Evolutionary conservation across 2,888 invertebrate species (phyloP), one percentile per base, ranked within the genome.

Genomic region (Drosophila flavopinicola): DNA sequence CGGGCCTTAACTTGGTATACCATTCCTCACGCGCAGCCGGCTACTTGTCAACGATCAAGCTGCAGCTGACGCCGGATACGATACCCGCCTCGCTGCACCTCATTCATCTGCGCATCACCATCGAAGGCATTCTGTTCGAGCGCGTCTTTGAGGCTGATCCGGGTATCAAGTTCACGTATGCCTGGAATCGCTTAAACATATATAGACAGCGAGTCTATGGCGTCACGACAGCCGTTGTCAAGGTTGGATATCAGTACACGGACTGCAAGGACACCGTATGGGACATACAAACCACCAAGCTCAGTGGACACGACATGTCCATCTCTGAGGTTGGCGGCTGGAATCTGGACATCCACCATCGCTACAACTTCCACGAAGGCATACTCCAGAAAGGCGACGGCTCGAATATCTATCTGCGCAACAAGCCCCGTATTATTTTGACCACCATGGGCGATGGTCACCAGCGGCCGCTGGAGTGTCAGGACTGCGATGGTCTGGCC

Each of bases 321-420:
- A 98, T 98, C 44, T 98, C 98, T 0, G 98, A 98, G 91, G 96
- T 98, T 32, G 99, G 98, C 0, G 98, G 98, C 10, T 99, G 99
- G 99, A 98, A 99, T 91, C 92, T 99, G 77, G 98, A 99, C 90
- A 97, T 99, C 70, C 99, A 99, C 92, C 99, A 99, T 89, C 94
- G 98, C 78, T 98, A 99, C 91, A 99, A 99, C 91, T 98, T 97
- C 93, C 98, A 99, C 88, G 98, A 99, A 93, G 99, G 98, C 25
- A 98, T 99, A 66, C 92, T 99, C 0, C 98, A 99, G 92, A 98
- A 98, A 90, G 99, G 99, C 24, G 99, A 99, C 87, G 99, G 99
- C 9, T 96, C 98, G 0, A 98, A 98, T 86, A 96, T 98, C 61
- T 98, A 98, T 90, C 92, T 99, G 84, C 97, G 96, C 82, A 96